Conservation (phyloP, 1,140 invertebrate genomes). For the Lepidurus apus region DNA sequence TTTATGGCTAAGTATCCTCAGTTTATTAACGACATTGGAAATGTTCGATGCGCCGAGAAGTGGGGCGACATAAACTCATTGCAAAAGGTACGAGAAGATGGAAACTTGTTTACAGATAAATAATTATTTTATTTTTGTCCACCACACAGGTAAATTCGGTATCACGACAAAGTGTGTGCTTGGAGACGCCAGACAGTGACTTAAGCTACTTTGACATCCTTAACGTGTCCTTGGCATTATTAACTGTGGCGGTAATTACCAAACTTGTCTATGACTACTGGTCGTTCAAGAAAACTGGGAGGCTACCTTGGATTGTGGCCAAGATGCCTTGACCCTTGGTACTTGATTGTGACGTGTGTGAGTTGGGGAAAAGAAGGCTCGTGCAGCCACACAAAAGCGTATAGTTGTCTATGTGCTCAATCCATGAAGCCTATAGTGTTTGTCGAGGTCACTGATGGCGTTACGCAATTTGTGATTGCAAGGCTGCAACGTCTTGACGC, state of each 20-base stretch:
- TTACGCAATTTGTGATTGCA: background rate
- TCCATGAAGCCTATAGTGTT: background rate
- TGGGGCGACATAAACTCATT: conserved; percentile 19
- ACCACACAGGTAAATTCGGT: conserved; percentile 24
- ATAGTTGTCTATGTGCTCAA: background rate
- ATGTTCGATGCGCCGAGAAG: conserved; percentile 59
- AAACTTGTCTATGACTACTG: conserved; percentile 76
- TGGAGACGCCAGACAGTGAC: conserved; percentile 5
- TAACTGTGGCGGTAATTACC: conserved; percentile 63
- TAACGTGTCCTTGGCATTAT: conserved; percentile 58
- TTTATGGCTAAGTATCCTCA: conserved; percentile 63
- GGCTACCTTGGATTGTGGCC: conserved; percentile 70
- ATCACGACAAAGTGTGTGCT: conserved; percentile 27
- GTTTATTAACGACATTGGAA: conserved; percentile 59
- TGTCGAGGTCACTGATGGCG: background rate
- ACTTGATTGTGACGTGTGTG: background rate
- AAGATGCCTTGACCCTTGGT: conserved; percentile 54
- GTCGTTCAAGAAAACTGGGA: conserved; percentile 67
- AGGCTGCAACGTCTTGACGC: background rate
- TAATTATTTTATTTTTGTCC: background rate
- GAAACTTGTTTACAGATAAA: background rate
- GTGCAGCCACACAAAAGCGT: conserved; percentile 21
- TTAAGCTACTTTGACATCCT: conserved; percentile 56
- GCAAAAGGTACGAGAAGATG: background rate
- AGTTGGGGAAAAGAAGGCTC: background rate